phyloP scores from a whole-genome alignment of 2,888 invertebrate species.

The Keiferia lycopersicella region DNA sequence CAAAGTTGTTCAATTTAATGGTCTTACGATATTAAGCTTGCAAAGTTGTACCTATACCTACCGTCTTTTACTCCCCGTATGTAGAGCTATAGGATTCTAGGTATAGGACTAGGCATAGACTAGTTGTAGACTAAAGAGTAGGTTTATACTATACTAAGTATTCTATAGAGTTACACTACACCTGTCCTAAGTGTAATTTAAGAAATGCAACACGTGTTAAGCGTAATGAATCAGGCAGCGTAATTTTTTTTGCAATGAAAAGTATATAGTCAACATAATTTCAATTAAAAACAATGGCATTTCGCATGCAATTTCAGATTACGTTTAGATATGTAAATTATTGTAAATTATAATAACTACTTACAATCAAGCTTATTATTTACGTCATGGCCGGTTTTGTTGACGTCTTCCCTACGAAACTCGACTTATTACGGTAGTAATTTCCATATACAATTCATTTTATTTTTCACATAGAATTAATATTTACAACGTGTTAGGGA shows the following conservation, averaged over 20 bases:
- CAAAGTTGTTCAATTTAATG: too few species aligned
- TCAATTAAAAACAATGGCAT: not conserved
- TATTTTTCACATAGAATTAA: too few species aligned
- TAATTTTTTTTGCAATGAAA: slow-evolving; percentile 7
- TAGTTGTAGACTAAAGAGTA: too few species aligned
- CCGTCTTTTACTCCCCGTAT: too few species aligned
- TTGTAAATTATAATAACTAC: too few species aligned
- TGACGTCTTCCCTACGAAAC: slow-evolving; percentile 34
- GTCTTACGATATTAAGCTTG: too few species aligned
- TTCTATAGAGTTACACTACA: not conserved
- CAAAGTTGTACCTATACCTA: too few species aligned
- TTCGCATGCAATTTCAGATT: slow-evolving; percentile 8
- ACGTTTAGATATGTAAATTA: too few species aligned
- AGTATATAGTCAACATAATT: slow-evolving; percentile 7
- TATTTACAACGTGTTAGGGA: not conserved
- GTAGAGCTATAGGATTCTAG: too few species aligned
- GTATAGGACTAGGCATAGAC: too few species aligned
- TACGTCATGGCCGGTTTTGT: slow-evolving; percentile 30
- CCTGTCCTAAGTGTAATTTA: not conserved
- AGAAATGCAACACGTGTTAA: not conserved
- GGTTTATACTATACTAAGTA: too few species aligned
- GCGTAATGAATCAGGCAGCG: not conserved
- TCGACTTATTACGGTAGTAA: slow-evolving; percentile 20
- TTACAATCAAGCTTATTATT: not conserved
- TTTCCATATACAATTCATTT: too few species aligned